Conservation (phyloP, 2,797 vertebrate genomes). For the Sternarchorhynchus goeldii region DNA sequence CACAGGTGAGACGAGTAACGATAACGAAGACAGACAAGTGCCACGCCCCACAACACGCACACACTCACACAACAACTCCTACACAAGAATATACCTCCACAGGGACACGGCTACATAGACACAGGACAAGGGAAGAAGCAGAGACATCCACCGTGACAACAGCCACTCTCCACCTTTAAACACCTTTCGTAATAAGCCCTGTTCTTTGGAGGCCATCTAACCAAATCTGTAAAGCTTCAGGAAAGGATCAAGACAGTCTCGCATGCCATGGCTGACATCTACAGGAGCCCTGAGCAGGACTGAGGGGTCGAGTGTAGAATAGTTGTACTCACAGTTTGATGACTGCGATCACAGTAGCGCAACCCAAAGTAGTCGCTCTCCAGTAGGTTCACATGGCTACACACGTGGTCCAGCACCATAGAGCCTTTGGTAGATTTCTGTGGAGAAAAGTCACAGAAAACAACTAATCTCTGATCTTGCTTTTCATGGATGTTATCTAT, state of each 20-base stretch:
- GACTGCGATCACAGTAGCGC: conserved; percentile 86
- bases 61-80: too few relatives aligned
- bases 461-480: conserved; percentile 40
- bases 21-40: too few relatives aligned
- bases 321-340: conserved; percentile 84
- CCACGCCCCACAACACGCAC: too few relatives aligned
- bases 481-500: not conserved
- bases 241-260: too few relatives aligned
- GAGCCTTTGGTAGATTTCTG: conserved; percentile 88
- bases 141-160: conserved; percentile 14
- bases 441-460: conserved; percentile 57
- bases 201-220: not conserved
- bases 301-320: not conserved
- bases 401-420: conserved; percentile 83
- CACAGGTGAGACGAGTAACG: too few relatives aligned
- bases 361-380: conserved; percentile 90
- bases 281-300: too few relatives aligned
- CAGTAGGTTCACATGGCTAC: conserved; percentile 83
- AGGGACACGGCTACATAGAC: too few relatives aligned
- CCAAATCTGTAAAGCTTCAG: not conserved
- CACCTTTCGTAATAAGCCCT: not conserved
- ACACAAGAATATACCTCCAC: too few relatives aligned
- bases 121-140: too few relatives aligned
- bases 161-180: conserved; percentile 43
- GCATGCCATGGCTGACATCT: too few relatives aligned